Conservation (phyloP, 53 echinoderm and acorn worm species). For the Arbacia lixula region DNA sequence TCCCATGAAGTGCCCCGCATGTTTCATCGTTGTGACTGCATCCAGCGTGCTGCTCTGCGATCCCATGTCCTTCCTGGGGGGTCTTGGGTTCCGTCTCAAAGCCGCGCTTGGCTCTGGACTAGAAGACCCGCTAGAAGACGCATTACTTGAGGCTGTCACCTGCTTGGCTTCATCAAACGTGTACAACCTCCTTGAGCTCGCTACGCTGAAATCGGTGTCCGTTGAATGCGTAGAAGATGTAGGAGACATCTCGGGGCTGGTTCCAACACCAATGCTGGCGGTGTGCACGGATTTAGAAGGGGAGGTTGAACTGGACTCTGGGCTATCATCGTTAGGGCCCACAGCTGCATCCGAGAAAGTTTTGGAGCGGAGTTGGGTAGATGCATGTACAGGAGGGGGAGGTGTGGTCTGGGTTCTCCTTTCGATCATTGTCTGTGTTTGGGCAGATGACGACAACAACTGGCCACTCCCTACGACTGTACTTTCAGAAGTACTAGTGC, state of each 20-base stretch:
- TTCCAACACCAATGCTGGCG: constrained; percentile 81
- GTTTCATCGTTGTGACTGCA: neutral
- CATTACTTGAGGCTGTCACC: constrained; percentile 59
- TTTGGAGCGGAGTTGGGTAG: constrained; percentile 23
- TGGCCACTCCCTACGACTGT: constrained; percentile 34
- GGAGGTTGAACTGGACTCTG: constrained; percentile 50
- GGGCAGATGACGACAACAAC: constrained; percentile 9
- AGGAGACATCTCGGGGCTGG: constrained; percentile 87
- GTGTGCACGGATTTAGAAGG: constrained; percentile 61
- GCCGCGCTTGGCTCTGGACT: constrained; percentile 66
- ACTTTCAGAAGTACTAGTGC: constrained; percentile 50
- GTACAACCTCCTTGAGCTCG: constrained; percentile 42
- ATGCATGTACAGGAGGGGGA: constrained; percentile 16
- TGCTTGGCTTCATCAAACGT: constrained; percentile 41
- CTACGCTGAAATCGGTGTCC: constrained; percentile 71
- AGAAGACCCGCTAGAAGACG: constrained; percentile 81
- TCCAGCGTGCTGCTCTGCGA: constrained; percentile 35
- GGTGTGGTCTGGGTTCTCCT: constrained; percentile 40
- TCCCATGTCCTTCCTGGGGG: constrained; percentile 19
- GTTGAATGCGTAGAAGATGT: constrained; percentile 83
- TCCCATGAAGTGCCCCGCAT: constrained; percentile 9
- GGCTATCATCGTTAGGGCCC: constrained; percentile 63
- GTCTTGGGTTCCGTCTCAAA: constrained; percentile 17
- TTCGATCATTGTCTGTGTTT: constrained; percentile 41
- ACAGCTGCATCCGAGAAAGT: constrained; percentile 69